A percentile compares a stretch with the other conserved stretches of the same genome.
Evolutionary conservation across 2,113 vertebrate species (phyloP).

Genomic region (Osmerus mordax): DNA sequence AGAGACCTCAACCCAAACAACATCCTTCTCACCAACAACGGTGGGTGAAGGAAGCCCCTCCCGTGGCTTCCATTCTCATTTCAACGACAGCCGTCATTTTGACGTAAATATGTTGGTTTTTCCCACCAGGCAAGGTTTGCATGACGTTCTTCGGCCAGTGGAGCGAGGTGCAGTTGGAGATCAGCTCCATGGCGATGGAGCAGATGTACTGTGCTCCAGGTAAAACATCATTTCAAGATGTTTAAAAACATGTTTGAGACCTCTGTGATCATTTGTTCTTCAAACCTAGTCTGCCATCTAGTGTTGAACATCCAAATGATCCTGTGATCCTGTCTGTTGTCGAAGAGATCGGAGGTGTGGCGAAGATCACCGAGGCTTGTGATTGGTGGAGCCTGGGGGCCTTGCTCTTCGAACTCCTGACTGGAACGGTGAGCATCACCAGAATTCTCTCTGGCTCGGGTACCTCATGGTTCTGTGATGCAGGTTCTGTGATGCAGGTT

Average conservation of each 20-base stretch:
- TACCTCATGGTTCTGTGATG: neutral
- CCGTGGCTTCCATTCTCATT: neutral
- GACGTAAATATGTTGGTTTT: slow-evolving; percentile 3
- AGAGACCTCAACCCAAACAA: slow-evolving; percentile 95
- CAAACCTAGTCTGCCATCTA: slow-evolving; percentile 40
- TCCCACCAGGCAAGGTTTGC: slow-evolving; percentile 80
- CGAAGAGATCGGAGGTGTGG: slow-evolving; percentile 87
- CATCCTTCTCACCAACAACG: slow-evolving; percentile 83
- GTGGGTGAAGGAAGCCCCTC: slow-evolving; percentile 60
- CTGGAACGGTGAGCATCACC: slow-evolving; percentile 80
- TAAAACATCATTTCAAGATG: slow-evolving; percentile 45
- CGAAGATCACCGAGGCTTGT: slow-evolving; percentile 84
- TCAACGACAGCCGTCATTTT: neutral
- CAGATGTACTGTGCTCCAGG: slow-evolving; percentile 94
- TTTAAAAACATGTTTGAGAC: neutral
- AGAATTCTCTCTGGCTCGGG: neutral
- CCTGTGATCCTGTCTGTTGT: neutral
- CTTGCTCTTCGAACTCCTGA: slow-evolving; percentile 89
- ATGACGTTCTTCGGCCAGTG: slow-evolving; percentile 97
- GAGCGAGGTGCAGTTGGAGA: slow-evolving; percentile 89
- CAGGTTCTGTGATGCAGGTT: neutral
- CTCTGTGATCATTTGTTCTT: neutral
- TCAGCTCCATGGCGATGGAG: slow-evolving; percentile 77
- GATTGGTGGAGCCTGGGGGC: slow-evolving; percentile 98
- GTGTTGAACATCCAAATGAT: slow-evolving; percentile 27